These are phyloP conservation scores for Tiliacea citrago DNA, from an alignment of 2,888 invertebrate genomes.

Conservation along the genomic window DNA sequence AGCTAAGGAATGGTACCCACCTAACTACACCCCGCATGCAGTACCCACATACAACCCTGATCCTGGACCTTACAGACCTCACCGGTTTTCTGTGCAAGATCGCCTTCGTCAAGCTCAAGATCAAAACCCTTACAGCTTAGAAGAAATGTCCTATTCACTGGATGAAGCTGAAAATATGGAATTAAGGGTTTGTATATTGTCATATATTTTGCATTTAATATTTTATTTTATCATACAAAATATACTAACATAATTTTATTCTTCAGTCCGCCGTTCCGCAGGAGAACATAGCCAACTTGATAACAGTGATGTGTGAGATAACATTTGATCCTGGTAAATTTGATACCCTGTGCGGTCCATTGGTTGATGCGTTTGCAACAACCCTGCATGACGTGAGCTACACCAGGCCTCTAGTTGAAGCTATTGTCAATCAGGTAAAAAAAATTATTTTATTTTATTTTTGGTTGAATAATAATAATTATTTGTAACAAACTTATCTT, in stretches of 20 bases:
- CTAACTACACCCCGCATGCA: constrained; percentile 85
- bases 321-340: constrained; percentile 95
- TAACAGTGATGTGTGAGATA: constrained; percentile 93
- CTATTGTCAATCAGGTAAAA: constrained; percentile 92
- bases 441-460: neutral
- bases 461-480: constrained; percentile 12
- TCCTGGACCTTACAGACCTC: constrained; percentile 79
- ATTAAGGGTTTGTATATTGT: constrained; percentile 77
- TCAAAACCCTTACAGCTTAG: constrained; percentile 84
- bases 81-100: constrained; percentile 86
- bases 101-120: constrained; percentile 87
- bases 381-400: constrained; percentile 92
- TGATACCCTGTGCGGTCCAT: constrained; percentile 92
- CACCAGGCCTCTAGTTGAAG: constrained; percentile 92
- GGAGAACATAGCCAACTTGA: constrained; percentile 91
- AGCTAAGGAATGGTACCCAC: constrained; percentile 91
- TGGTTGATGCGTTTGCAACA: constrained; percentile 93
- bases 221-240: constrained; percentile 5
- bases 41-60: constrained; percentile 78
- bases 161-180: constrained; percentile 86
- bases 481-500: constrained; percentile 39
- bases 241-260: constrained; percentile 38
- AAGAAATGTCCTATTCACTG: constrained; percentile 84
- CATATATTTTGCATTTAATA: constrained; percentile 5
- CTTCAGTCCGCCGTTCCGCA: constrained; percentile 66